These are phyloP conservation scores for Cephus pulcher DNA, from an alignment of 2,888 invertebrate species.

Conservation along the genomic window DNA sequence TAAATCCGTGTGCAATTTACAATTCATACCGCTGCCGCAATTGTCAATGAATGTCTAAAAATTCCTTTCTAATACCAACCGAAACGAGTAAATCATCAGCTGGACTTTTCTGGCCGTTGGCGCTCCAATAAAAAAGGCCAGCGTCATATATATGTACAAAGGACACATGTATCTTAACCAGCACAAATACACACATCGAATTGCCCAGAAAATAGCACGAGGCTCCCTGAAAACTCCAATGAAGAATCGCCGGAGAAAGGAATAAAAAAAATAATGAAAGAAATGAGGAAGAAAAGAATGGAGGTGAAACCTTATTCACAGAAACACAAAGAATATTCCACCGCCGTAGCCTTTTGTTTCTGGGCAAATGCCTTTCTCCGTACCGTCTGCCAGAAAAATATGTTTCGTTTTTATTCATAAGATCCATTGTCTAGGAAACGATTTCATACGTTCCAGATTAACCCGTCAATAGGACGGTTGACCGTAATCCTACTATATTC, in stretches of 20 bases:
- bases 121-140: neutral
- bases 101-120: neutral
- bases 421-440: neutral
- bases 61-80: neutral
- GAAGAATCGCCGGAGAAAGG: constrained; percentile 17
- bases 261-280: constrained; percentile 11
- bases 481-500: neutral
- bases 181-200: neutral
- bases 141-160: too few relatives aligned
- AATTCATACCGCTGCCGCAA: neutral
- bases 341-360: neutral
- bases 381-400: neutral
- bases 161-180: neutral
- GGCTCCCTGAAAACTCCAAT: neutral
- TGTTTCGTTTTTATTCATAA: neutral
- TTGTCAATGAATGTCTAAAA: constrained; percentile 11
- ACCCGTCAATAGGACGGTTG: neutral
- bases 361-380: neutral
- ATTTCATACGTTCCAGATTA: neutral
- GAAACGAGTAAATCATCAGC: neutral
- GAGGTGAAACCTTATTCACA: constrained; percentile 10
- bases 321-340: constrained; percentile 6
- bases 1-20: neutral
- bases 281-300: constrained; percentile 11
- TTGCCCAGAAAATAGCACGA: neutral